phyloP scores from a whole-genome alignment of 2,888 invertebrate species.

The Hyposoter dolosus region DNA sequence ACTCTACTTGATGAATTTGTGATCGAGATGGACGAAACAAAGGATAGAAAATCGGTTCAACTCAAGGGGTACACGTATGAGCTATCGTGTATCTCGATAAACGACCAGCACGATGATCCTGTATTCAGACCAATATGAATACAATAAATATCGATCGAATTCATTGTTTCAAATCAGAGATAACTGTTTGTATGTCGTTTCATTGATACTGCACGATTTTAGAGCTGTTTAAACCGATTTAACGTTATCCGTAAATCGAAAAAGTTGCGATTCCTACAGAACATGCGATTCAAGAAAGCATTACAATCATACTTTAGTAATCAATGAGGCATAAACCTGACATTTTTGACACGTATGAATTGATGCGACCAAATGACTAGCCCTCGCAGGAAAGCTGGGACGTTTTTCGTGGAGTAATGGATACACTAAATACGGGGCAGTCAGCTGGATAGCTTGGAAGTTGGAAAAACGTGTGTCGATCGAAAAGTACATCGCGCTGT shows the following conservation, averaged over 20 bases:
- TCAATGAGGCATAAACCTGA: background rate
- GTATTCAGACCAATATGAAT: constrained; percentile 64
- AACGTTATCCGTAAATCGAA: background rate
- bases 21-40: constrained; percentile 50
- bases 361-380: constrained; percentile 42
- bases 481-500: constrained; percentile 64
- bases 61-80: constrained; percentile 29
- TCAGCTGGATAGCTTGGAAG: constrained; percentile 46
- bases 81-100: background rate
- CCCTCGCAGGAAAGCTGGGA: constrained; percentile 19
- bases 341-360: background rate
- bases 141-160: constrained; percentile 75
- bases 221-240: background rate
- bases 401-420: background rate
- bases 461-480: constrained; percentile 66
- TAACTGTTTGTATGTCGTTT: background rate
- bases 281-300: background rate
- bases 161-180: constrained; percentile 9
- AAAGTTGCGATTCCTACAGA: background rate
- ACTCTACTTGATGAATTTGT: constrained; percentile 75
- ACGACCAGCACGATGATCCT: constrained; percentile 43
- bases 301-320: background rate
- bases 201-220: background rate
- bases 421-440: constrained; percentile 43
- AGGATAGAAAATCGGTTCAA: constrained; percentile 38